phyloP scores from a whole-genome alignment of 2,888 invertebrate species.

The Limenitis camilla region DNA sequence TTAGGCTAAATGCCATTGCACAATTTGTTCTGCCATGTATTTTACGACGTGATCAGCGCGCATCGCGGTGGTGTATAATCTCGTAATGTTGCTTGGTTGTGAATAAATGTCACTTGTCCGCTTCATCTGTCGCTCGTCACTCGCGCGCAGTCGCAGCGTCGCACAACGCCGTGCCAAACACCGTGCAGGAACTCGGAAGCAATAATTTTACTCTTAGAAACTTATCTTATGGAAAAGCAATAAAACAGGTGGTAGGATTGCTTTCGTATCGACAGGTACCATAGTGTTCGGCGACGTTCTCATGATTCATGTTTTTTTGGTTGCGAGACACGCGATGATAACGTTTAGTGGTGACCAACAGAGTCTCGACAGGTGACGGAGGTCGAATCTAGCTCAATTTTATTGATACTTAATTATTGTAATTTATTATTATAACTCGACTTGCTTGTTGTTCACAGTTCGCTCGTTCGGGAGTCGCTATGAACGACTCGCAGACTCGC shows the following conservation, averaged over 20 bases:
- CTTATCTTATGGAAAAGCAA: slow-evolving; percentile 36
- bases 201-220: slow-evolving; percentile 42
- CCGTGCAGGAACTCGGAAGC: slow-evolving; percentile 44
- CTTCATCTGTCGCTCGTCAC: slow-evolving; percentile 19
- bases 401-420: slow-evolving; percentile 57
- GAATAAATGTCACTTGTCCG: slow-evolving; percentile 51
- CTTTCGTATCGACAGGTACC: background rate
- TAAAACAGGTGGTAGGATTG: slow-evolving; percentile 25
- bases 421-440: slow-evolving; percentile 46
- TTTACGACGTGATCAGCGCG: background rate
- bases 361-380: slow-evolving; percentile 36
- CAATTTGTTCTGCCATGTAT: too few species aligned
- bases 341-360: slow-evolving; percentile 27
- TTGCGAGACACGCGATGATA: slow-evolving; percentile 18
- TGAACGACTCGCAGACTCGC: slow-evolving; percentile 50
- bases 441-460: slow-evolving; percentile 58
- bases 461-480: slow-evolving; percentile 25
- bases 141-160: slow-evolving; percentile 3
- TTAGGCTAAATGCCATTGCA: too few species aligned
- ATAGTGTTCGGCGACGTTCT: background rate
- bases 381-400: slow-evolving; percentile 68
- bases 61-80: background rate
- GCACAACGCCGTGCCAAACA: slow-evolving; percentile 52
- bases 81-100: slow-evolving; percentile 55
- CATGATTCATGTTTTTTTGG: slow-evolving; percentile 7